These are phyloP conservation scores for Neosilurus mollespiculum DNA, from an alignment of 2,797 vertebrate genomes.

Conservation along the genomic window DNA sequence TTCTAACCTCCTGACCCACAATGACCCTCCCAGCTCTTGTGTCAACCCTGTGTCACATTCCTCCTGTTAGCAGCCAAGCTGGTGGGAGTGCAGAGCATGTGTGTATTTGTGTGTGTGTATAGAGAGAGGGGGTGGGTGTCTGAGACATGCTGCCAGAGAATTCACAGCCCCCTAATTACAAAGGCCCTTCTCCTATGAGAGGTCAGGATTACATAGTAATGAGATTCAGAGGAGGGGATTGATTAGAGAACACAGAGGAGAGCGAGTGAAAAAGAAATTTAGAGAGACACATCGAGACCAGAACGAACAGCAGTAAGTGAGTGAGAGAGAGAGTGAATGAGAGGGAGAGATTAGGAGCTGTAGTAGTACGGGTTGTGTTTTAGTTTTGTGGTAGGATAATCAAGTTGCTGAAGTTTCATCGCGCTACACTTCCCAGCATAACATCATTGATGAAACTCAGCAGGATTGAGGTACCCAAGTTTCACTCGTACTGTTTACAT, in stretches of 20 bases:
- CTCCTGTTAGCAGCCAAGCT: constrained; percentile 39
- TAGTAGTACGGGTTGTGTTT: neutral
- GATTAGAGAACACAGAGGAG: constrained; percentile 53
- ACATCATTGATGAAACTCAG: neutral
- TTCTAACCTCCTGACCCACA: constrained; percentile 52
- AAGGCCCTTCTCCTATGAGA: constrained; percentile 49
- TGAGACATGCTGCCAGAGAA: constrained; percentile 52
- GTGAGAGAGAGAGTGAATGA: neutral
- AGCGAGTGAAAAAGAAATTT: constrained; percentile 34
- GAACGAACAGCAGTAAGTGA: constrained; percentile 1
- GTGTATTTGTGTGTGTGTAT: constrained; percentile 29
- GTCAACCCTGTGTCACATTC: constrained; percentile 60
- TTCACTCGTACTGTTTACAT: neutral
- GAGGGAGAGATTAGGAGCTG: neutral
- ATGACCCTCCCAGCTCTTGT: constrained; percentile 52
- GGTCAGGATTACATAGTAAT: constrained; percentile 59
- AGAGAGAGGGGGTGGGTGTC: constrained; percentile 28
- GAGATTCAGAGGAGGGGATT: constrained; percentile 54
- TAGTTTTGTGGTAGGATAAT: constrained; percentile 21
- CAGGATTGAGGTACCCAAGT: neutral
- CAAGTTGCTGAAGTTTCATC: constrained; percentile 25
- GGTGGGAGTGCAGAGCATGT: constrained; percentile 6
- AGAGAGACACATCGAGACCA: constrained; percentile 26
- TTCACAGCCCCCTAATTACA: constrained; percentile 60
- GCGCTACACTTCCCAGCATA: neutral